Evolutionary conservation across 2,888 invertebrate species (phyloP).

Genomic region (Xestobium rufovillosum): DNA sequence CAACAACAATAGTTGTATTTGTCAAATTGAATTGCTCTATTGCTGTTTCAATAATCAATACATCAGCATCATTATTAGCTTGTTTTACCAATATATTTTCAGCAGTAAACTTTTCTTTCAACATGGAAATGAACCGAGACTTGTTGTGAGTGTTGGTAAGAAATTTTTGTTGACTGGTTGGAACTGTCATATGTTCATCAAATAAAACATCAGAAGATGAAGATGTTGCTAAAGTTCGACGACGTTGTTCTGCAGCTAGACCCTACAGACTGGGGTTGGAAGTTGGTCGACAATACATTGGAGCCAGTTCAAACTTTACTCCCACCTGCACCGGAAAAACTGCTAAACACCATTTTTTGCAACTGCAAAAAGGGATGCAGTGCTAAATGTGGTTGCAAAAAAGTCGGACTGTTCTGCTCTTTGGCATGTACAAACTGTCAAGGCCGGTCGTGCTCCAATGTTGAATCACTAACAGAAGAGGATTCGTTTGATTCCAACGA

Average conservation of each 20-base stretch:
- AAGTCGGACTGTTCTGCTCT: too few relatives aligned
- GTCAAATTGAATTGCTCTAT: conserved; percentile 18
- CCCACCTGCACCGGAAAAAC: too few relatives aligned
- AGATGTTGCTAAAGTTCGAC: conserved; percentile 1
- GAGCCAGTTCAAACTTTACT: too few relatives aligned
- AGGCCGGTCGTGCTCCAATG: too few relatives aligned
- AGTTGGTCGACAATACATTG: too few relatives aligned
- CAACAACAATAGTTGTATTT: conserved; percentile 27
- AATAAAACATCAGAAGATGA: background rate
- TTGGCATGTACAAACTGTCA: too few relatives aligned
- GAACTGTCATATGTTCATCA: conserved; percentile 21
- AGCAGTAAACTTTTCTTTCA: conserved; percentile 22
- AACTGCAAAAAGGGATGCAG: too few relatives aligned
- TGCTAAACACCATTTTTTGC: too few relatives aligned
- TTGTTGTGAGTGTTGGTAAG: conserved; percentile 29
- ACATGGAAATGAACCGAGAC: conserved; percentile 28
- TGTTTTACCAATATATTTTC: conserved; percentile 28
- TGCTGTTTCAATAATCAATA: conserved; percentile 27
- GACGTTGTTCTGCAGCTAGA: conserved; percentile 2
- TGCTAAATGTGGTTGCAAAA: too few relatives aligned
- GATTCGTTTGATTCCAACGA: too few relatives aligned
- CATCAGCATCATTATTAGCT: conserved; percentile 26
- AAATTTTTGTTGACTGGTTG: conserved; percentile 22
- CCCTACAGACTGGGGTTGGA: too few relatives aligned
- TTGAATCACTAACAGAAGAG: too few relatives aligned